A percentile compares a stretch with the other conserved stretches of the same genome.
phyloP scores from a whole-genome alignment of 2,888 invertebrate genomes.

The Troides helena region DNA sequence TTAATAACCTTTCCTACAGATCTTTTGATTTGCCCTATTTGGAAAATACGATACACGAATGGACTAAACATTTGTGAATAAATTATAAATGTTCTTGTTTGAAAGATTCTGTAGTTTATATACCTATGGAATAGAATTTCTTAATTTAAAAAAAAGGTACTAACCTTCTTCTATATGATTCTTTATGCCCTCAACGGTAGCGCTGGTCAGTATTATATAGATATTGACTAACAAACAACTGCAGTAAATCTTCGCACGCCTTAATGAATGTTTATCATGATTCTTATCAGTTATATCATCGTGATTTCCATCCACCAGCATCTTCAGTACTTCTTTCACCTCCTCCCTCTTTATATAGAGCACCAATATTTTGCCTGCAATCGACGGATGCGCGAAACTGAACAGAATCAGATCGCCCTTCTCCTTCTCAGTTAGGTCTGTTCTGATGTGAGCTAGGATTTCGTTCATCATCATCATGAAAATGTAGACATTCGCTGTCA shows the following conservation, averaged over 20 bases:
- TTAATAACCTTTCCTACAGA: too few relatives aligned
- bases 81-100: too few relatives aligned
- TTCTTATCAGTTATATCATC: conserved; percentile 35
- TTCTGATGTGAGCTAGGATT: conserved; percentile 41
- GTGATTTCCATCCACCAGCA: conserved; percentile 48
- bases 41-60: too few relatives aligned
- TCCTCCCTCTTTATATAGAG: conserved; percentile 43
- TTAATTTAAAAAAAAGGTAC: conserved; percentile 1
- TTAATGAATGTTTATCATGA: conserved; percentile 46
- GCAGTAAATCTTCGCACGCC: conserved; percentile 39
- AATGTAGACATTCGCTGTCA: conserved; percentile 44
- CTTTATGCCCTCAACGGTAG: conserved; percentile 42
- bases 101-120: too few relatives aligned
- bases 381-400: conserved; percentile 45
- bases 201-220: conserved; percentile 38
- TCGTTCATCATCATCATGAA: conserved; percentile 43
- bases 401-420: conserved; percentile 49
- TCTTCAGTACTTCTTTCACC: conserved; percentile 44
- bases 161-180: conserved; percentile 49
- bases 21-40: too few relatives aligned
- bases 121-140: too few relatives aligned
- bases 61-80: too few relatives aligned
- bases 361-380: conserved; percentile 45
- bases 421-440: conserved; percentile 48
- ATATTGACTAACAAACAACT: conserved; percentile 33